Evolutionary conservation across 2,888 invertebrate genomes (phyloP).

Genomic region (Seira sanloemensis): DNA sequence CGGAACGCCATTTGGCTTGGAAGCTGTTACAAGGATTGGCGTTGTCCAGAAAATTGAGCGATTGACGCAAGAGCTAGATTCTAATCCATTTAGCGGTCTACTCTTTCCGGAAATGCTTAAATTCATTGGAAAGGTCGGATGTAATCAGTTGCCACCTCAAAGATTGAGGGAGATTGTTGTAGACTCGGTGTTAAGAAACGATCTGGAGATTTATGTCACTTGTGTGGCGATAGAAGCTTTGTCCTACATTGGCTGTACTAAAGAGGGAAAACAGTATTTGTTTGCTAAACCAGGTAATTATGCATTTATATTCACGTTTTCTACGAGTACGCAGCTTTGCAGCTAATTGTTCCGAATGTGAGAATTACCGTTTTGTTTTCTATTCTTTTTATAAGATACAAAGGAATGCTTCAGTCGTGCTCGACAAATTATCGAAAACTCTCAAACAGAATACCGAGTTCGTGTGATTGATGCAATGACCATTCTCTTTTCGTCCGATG

Average conservation of each 20-base stretch:
- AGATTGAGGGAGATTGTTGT: conserved; percentile 66
- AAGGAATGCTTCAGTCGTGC: conserved; percentile 61
- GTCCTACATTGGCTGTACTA: conserved; percentile 68
- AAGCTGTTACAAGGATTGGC: conserved; percentile 70
- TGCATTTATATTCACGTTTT: too few relatives aligned
- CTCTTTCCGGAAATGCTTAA: conserved; percentile 71
- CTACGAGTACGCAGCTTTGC: too few relatives aligned
- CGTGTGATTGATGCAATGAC: conserved; percentile 68
- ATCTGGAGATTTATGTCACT: conserved; percentile 60
- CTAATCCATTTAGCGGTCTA: conserved; percentile 58
- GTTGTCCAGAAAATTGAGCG: conserved; percentile 64
- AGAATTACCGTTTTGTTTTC: too few relatives aligned
- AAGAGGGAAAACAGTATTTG: conserved; percentile 67
- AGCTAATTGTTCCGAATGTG: too few relatives aligned
- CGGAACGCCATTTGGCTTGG: conserved; percentile 83
- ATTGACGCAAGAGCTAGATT: conserved; percentile 63
- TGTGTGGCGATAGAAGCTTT: conserved; percentile 71
- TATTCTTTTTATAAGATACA: too few relatives aligned
- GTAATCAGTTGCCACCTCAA: conserved; percentile 63
- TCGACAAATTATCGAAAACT: conserved; percentile 62
- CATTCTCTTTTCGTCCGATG: conserved; percentile 70
- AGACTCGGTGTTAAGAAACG: conserved; percentile 57
- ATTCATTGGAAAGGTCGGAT: conserved; percentile 72
- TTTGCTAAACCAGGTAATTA: conserved; percentile 60
- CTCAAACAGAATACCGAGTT: conserved; percentile 63